Conservation (phyloP, 1,140 invertebrate genomes). For the Cydia amplana region DNA sequence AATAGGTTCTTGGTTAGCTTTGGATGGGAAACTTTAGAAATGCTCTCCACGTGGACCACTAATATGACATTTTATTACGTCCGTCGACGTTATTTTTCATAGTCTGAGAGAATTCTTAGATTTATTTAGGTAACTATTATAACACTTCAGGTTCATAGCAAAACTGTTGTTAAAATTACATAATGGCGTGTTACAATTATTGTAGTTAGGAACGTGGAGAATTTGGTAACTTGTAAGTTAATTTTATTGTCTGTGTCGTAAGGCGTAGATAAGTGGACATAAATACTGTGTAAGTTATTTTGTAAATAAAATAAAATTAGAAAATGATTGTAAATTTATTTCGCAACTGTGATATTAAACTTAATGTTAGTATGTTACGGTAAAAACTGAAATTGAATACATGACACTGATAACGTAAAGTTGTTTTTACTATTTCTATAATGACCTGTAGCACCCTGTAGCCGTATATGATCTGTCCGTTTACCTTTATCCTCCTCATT, state of each 20-base stretch:
- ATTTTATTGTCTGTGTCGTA: not conserved
- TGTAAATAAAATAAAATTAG: conserved; percentile 32
- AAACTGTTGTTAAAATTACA: not conserved
- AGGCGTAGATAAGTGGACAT: not conserved
- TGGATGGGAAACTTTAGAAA: too few relatives aligned
- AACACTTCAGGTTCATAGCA: too few relatives aligned
- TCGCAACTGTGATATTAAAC: conserved; percentile 65
- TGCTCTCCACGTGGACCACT: too few relatives aligned
- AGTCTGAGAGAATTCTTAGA: too few relatives aligned
- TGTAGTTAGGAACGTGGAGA: not conserved
- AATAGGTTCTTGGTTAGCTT: too few relatives aligned
- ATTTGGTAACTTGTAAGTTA: conserved; percentile 2
- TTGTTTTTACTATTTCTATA: conserved; percentile 24
- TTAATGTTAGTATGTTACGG: conserved; percentile 58
- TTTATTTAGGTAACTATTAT: too few relatives aligned
- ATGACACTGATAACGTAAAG: conserved; percentile 45
- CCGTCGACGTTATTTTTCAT: too few relatives aligned
- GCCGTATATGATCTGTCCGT: too few relatives aligned
- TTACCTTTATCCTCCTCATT: too few relatives aligned
- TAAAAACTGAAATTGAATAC: conserved; percentile 58
- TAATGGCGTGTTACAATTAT: not conserved
- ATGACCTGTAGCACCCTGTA: too few relatives aligned
- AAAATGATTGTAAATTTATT: conserved; percentile 44
- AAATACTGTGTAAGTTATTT: not conserved
- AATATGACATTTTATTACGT: too few relatives aligned